phyloP scores from a whole-genome alignment of 2,113 vertebrate species.

The Reinhardtius hippoglossoides region DNA sequence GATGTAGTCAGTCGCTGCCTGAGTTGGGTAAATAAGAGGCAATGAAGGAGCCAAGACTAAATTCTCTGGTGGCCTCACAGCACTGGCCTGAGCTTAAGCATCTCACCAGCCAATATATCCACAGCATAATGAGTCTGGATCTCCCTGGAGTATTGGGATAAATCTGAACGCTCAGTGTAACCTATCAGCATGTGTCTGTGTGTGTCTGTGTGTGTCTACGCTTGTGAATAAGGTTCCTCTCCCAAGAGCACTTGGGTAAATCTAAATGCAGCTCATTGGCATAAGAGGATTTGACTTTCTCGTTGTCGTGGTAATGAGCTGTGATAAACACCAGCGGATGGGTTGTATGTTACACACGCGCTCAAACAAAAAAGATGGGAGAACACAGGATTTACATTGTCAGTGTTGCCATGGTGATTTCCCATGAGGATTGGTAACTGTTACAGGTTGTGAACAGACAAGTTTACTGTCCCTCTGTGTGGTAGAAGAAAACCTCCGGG shows the following conservation, averaged over 20 bases:
- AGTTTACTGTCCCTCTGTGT: slow-evolving; percentile 33
- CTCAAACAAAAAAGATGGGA: slow-evolving; percentile 47
- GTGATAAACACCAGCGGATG: slow-evolving; percentile 73
- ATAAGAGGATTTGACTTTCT: slow-evolving; percentile 80
- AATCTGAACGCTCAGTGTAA: slow-evolving; percentile 65
- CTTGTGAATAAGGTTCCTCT: slow-evolving; percentile 52
- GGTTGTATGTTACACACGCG: slow-evolving; percentile 53
- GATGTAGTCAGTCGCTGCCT: slow-evolving; percentile 58
- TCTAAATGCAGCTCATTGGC: slow-evolving; percentile 71
- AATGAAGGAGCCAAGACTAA: slow-evolving; percentile 60
- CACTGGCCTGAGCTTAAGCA: slow-evolving; percentile 66
- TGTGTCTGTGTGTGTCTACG: slow-evolving; percentile 14
- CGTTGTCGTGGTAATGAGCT: slow-evolving; percentile 76
- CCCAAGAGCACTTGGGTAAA: slow-evolving; percentile 67
- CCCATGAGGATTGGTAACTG: slow-evolving; percentile 37
- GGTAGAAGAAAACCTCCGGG: background rate
- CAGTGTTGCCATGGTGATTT: slow-evolving; percentile 52
- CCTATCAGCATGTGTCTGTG: slow-evolving; percentile 54
- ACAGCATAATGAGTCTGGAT: slow-evolving; percentile 70
- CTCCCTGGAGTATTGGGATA: slow-evolving; percentile 69
- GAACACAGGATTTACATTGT: slow-evolving; percentile 58
- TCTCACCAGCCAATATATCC: slow-evolving; percentile 62
- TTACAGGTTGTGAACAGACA: slow-evolving; percentile 16
- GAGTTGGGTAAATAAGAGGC: slow-evolving; percentile 65
- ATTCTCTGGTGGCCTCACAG: slow-evolving; percentile 67